A percentile compares a stretch with the other conserved stretches of the same genome.
Evolutionary conservation across 1,140 invertebrate genomes (phyloP).

Genomic region (Oedothorax gibbosus): DNA sequence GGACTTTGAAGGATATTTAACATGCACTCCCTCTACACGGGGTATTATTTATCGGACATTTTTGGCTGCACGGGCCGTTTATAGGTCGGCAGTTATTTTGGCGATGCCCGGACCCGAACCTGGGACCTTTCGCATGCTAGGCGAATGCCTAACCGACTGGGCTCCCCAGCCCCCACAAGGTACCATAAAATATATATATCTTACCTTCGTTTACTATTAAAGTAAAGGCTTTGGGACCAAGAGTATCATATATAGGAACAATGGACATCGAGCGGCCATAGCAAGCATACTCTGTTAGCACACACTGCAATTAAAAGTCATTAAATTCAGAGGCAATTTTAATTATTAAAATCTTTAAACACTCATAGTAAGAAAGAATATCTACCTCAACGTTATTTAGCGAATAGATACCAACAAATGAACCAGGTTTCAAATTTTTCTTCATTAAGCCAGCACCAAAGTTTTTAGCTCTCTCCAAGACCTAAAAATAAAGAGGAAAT

Average conservation of each 20-base stretch:
- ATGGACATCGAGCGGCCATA: constrained; percentile 95
- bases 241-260: constrained; percentile 95
- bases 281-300: constrained; percentile 91
- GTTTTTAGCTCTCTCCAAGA: constrained; percentile 72
- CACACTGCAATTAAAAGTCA: constrained; percentile 75
- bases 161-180: too few relatives aligned
- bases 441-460: constrained; percentile 53
- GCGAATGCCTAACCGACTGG: too few relatives aligned
- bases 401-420: constrained; percentile 91
- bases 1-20: too few relatives aligned
- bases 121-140: too few relatives aligned
- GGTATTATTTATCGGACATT: too few relatives aligned
- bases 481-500: constrained; percentile 75
- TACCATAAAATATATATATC: not conserved
- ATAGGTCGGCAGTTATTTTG: too few relatives aligned
- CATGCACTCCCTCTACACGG: too few relatives aligned
- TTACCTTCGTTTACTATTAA: constrained; percentile 95
- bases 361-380: not conserved
- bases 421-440: constrained; percentile 74
- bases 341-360: not conserved
- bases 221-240: constrained; percentile 94
- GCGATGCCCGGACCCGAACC: too few relatives aligned
- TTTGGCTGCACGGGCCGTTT: too few relatives aligned
- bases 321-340: not conserved
- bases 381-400: constrained; percentile 87